Conservation (phyloP, 2,888 invertebrate genomes). For the Lithophane socia region DNA sequence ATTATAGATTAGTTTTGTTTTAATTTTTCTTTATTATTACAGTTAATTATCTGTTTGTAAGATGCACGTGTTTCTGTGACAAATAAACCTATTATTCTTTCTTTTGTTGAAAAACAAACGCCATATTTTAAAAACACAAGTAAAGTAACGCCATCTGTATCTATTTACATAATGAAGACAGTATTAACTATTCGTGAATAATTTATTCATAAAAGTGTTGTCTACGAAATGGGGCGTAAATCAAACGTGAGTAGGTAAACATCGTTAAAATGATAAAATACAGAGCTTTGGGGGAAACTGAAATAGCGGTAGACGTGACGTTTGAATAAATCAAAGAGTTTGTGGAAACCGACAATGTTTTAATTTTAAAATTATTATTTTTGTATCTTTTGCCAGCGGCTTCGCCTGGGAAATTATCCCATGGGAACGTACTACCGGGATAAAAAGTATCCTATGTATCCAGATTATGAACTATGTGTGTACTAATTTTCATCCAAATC, state of each 20-base stretch:
- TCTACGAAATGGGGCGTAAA: constrained; percentile 43
- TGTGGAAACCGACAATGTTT: constrained; percentile 24
- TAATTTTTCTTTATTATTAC: too few species aligned
- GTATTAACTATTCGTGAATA: constrained; percentile 42
- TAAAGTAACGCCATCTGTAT: constrained; percentile 35
- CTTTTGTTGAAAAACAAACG: neutral
- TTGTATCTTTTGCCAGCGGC: neutral
- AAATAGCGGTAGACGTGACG: constrained; percentile 48
- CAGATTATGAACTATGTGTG: neutral
- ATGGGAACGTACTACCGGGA: neutral
- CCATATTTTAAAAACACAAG: constrained; percentile 2
- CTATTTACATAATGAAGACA: constrained; percentile 44
- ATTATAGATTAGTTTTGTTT: too few species aligned
- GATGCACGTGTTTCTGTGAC: too few species aligned
- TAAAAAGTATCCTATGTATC: neutral
- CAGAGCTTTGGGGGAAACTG: constrained; percentile 39
- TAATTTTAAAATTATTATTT: constrained; percentile 9
- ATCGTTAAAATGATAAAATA: constrained; percentile 63
- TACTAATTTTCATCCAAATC: neutral
- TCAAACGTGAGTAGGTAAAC: constrained; percentile 54
- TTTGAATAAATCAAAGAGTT: constrained; percentile 59
- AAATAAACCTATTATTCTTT: too few species aligned
- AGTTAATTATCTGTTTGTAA: too few species aligned
- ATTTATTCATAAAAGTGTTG: constrained; percentile 52
- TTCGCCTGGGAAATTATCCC: too few species aligned